Base-by-base conservation (phyloP, 2,888 invertebrate species). In the Drosophila mayaguana region DNA sequence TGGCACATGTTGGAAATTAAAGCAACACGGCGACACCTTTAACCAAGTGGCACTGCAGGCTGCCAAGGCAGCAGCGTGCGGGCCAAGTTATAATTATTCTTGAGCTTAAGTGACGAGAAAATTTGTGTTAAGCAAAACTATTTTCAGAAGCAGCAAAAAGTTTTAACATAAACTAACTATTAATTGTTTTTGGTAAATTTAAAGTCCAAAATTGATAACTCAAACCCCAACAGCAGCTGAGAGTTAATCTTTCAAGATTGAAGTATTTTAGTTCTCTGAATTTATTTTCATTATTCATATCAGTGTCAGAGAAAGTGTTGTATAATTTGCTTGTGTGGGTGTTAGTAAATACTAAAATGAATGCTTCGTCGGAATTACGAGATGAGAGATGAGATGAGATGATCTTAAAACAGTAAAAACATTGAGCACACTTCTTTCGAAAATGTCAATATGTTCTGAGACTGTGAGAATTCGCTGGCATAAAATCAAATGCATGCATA, bases 1-100 rank as follows among this genome's bases (percentile, higher is more conserved):
- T 20, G 34, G 36, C 50, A 50, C 50, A 50, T 50, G 32, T 8
- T 59, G 38, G 20, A 75, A 59, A 66, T 67, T 78, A 67, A 66
- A 66, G 45, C 55, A 50, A 51, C 45, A 53, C 60, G 60, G 57
- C 43, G 66, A 46, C n/a, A 36, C 38, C 65, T 45, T 56, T 72
- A 42, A 22, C 43, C 71, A 42, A 32, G 32, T 32, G 32, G 50
- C 3, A 18, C 6, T 32, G 28, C 32, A 18, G 50, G 32, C 32
- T 50, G 48, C 18, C 16, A 32, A 11, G 32, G 28, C 28, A 18
- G 34, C 18, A 32, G 32, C 18, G 48, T 32, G 2, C 48, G 7
- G 32, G 18, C 48, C 12, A 50, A 50, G 28, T 32, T 50, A 28
- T 48, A 50, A 50, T 50, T 50, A 7, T 32, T 50, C 12, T 50